Evolutionary conservation across 2,888 invertebrate genomes (phyloP).

Genomic region (Orthosia gothica): DNA sequence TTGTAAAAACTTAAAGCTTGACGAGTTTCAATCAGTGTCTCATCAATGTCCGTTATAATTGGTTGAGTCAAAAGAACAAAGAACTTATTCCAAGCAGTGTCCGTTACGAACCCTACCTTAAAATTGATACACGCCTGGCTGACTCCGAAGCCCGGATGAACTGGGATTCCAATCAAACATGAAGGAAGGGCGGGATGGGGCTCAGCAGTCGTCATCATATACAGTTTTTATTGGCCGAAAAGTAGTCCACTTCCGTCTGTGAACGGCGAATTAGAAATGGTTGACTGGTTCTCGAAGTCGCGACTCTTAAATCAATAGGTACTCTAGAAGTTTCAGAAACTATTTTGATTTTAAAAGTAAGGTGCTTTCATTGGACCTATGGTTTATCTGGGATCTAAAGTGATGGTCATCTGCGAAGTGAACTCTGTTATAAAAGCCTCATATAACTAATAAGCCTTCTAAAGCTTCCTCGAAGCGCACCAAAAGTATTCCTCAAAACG

Average conservation of each 20-base stretch:
- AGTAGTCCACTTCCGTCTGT: constrained; percentile 41
- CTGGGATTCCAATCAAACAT: constrained; percentile 49
- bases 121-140: constrained; percentile 43
- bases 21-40: background rate
- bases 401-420: too few species aligned
- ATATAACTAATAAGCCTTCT: background rate
- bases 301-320: background rate
- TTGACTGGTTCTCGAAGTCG: constrained; percentile 14
- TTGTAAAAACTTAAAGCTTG: background rate
- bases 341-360: background rate
- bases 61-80: background rate
- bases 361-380: too few species aligned
- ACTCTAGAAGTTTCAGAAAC: background rate
- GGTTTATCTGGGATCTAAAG: background rate
- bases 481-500: too few species aligned
- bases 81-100: background rate
- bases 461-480: background rate
- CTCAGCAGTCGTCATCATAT: constrained; percentile 18
- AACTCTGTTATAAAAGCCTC: background rate
- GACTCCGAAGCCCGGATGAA: constrained; percentile 53
- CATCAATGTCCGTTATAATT: background rate
- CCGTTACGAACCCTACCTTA: constrained; percentile 50
- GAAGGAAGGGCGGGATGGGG: constrained; percentile 45
- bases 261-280: constrained; percentile 14
- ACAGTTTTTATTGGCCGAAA: constrained; percentile 44